Evolutionary conservation across 1,140 invertebrate genomes (phyloP), one percentile per base, ranked within the genome.

Genomic region (honey bee (Apis mellifera)): DNA sequence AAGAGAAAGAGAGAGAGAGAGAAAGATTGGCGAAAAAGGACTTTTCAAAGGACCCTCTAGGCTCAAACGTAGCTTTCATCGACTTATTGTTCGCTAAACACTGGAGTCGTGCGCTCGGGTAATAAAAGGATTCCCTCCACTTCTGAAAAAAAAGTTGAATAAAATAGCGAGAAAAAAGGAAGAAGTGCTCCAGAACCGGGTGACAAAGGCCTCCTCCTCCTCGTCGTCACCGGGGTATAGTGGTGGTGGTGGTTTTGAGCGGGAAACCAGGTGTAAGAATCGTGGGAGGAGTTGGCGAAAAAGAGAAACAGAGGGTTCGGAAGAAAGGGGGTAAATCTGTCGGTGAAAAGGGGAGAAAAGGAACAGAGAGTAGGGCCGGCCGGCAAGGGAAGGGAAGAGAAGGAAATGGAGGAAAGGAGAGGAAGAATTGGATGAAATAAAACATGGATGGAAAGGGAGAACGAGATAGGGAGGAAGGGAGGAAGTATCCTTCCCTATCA

Each of bases 1-100:
- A 48, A 50, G 71, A 85, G 9, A 42, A n/a, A 54, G 26, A 78
- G 62, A 50, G 55, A 82, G 54, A 55, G 66, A 66, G 26, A 17
- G 66, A 69, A 42, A 84, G 74, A 78, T 74, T 66, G 84, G 75
- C 69, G 82, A 89, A 74, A 81, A 86, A 89, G 87, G 84, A 86
- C 69, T 78, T 89, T 89, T 89, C 84, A 89, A 89, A 89, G 88
- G 87, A 83, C 82, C 78, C 75, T 73, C 75, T n/a, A 52, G 76
- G 84, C 85, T 89, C 84, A 89, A 89, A 89, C 88, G 88, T 89
- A 89, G 84, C 88, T 89, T 89, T 89, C 88, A 89, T 89, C 88
- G 87, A 87, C 88, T 89, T 89, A 89, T 89, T 89, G 88, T 89
- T 78, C 87, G 84, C 87, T 89, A 89, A 89, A 89, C 88, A 89